A percentile compares a stretch with the other conserved stretches of the same genome.
phyloP scores from a whole-genome alignment of 2,797 vertebrate genomes.

The Hyperoplus lanceolatus region DNA sequence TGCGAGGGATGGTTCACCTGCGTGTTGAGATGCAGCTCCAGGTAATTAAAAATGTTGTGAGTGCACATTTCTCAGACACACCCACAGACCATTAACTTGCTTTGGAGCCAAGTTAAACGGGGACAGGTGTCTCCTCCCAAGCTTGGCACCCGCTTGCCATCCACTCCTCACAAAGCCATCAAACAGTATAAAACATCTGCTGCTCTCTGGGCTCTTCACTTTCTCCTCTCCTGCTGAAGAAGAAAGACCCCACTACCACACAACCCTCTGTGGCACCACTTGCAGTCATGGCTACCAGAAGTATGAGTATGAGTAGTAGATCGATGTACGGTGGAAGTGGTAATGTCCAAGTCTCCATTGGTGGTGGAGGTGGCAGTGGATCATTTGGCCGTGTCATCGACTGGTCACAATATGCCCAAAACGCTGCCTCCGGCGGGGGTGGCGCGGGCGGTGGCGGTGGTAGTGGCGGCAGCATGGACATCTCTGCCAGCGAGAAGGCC shows the following conservation, averaged over 20 bases:
- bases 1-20: too few species aligned
- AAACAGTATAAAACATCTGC: slow-evolving; percentile 56
- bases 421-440: not conserved
- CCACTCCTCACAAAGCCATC: slow-evolving; percentile 16
- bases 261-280: not conserved
- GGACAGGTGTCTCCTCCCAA: slow-evolving; percentile 48
- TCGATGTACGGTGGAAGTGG: slow-evolving; percentile 76
- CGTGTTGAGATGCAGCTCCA: too few species aligned
- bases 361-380: slow-evolving; percentile 41
- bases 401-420: slow-evolving; percentile 46
- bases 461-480: slow-evolving; percentile 37
- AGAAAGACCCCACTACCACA: slow-evolving; percentile 37
- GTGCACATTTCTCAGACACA: slow-evolving; percentile 43
- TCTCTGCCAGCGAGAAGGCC: slow-evolving; percentile 76
- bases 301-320: slow-evolving; percentile 35
- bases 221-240: slow-evolving; percentile 61
- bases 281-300: not conserved
- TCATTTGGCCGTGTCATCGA: slow-evolving; percentile 13
- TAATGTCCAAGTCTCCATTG: slow-evolving; percentile 64
- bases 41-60: not conserved
- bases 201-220: slow-evolving; percentile 27
- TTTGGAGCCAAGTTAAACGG: not conserved
- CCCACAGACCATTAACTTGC: slow-evolving; percentile 20
- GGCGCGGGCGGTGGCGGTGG: slow-evolving; percentile 47
- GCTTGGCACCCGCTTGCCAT: not conserved